These are phyloP conservation scores for Acrocephalus kingi DNA, from an alignment of 2,113 vertebrate genomes.

Conservation along the genomic window DNA sequence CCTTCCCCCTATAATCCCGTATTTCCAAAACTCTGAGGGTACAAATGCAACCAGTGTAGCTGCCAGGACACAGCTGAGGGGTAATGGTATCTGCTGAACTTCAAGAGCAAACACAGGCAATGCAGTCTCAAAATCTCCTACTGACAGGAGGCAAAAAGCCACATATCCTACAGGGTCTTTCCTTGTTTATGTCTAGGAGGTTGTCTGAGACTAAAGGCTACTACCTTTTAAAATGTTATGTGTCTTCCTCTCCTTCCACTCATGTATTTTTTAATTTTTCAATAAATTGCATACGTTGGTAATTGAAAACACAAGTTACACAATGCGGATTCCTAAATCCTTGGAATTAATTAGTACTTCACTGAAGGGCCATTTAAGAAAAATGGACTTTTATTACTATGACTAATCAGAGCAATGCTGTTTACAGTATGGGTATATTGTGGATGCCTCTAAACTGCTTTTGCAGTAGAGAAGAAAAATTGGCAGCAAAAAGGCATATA, in stretches of 20 bases:
- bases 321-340: background rate
- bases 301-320: conserved; percentile 1
- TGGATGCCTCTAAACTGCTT: background rate
- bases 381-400: background rate
- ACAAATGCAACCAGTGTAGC: background rate
- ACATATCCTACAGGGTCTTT: background rate
- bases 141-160: background rate
- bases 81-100: background rate
- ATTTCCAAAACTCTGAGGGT: background rate
- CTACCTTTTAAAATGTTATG: background rate
- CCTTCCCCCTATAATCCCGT: background rate
- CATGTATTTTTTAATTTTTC: background rate
- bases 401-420: background rate
- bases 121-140: background rate
- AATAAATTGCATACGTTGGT: background rate
- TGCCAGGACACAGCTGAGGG: background rate
- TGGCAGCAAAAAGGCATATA: conserved; percentile 24
- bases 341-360: conserved; percentile 20
- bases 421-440: background rate
- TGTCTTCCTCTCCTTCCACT: background rate
- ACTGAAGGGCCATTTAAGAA: conserved; percentile 4
- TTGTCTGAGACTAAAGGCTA: background rate
- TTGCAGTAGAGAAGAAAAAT: background rate
- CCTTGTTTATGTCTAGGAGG: background rate
- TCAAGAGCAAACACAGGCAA: background rate